Percentiles rank a stretch among this genome's conserved stretches.
phyloP scores from a whole-genome alignment of 1,140 invertebrate genomes.

The Bombus terrestris region DNA sequence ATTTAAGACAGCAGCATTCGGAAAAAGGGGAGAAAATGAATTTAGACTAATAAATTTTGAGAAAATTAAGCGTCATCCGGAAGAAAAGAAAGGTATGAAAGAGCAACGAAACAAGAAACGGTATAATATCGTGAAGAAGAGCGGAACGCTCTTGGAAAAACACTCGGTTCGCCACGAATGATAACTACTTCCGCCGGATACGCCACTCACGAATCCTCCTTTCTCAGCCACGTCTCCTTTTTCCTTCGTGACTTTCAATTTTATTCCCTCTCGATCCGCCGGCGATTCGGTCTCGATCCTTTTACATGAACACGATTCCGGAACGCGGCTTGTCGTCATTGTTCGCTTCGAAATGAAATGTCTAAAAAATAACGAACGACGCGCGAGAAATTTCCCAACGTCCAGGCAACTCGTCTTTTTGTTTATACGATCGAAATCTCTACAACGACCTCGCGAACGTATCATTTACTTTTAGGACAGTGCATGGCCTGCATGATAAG shows the following conservation, averaged over 20 bases:
- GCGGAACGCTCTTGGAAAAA: conserved; percentile 61
- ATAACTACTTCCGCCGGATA: conserved; percentile 74
- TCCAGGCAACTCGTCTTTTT: not conserved
- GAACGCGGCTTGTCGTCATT: not conserved
- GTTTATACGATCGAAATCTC: not conserved
- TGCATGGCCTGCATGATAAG: not conserved
- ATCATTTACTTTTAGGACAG: not conserved
- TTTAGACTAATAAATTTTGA: no score
- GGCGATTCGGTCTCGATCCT: not conserved
- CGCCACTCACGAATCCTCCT: conserved; percentile 61
- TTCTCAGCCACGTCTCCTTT: not conserved
- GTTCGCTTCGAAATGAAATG: conserved; percentile 1
- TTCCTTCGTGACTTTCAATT: conserved; percentile 50
- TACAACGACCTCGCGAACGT: not conserved
- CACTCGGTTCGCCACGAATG: conserved; percentile 49
- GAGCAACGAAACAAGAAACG: conserved; percentile 21
- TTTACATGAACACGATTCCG: not conserved
- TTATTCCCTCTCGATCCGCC: not conserved
- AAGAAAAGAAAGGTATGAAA: not conserved
- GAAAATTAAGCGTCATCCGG: not conserved
- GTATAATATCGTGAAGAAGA: conserved; percentile 52
- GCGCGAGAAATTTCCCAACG: not conserved
- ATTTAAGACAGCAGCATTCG: no score
- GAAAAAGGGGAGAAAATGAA: no score
- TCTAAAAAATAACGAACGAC: conserved; percentile 15